A percentile compares a stretch with the other conserved stretches of the same genome.
Evolutionary conservation across 2,113 vertebrate species (phyloP).

Genomic region (Oryzias celebensis): DNA sequence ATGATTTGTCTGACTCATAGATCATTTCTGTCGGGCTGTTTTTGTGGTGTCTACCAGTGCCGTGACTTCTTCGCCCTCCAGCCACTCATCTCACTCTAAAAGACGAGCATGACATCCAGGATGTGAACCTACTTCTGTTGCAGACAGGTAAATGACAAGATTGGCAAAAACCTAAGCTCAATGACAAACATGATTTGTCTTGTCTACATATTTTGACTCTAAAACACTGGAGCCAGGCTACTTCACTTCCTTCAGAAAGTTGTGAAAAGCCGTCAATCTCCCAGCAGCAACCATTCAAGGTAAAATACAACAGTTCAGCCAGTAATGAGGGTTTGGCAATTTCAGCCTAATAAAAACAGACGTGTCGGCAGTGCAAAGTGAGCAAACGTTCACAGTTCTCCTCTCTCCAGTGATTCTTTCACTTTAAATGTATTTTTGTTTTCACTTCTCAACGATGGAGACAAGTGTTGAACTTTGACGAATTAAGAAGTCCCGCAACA

Average conservation of each 20-base stretch:
- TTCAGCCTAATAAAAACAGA: background rate
- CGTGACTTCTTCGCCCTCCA: conserved; percentile 2
- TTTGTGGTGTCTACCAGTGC: background rate
- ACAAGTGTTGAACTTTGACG: too few species aligned
- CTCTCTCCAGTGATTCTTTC: background rate
- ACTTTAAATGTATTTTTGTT: background rate
- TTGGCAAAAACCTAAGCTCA: background rate
- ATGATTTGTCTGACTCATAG: conserved; percentile 3
- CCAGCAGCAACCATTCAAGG: background rate
- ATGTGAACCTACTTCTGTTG: background rate
- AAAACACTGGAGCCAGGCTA: background rate
- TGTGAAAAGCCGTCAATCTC: background rate
- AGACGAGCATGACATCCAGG: background rate
- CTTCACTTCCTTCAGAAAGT: background rate
- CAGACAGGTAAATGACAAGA: background rate
- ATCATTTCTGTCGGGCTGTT: background rate
- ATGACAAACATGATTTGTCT: background rate
- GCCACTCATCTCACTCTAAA: conserved; percentile 5
- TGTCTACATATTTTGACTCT: background rate
- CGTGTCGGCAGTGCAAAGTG: background rate
- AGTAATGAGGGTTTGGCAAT: background rate
- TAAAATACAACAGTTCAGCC: background rate
- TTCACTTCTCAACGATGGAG: background rate
- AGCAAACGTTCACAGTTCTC: background rate
- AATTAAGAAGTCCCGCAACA: too few species aligned